Evolutionary conservation across 2,113 vertebrate genomes (phyloP), one percentile per base, ranked within the genome.

Genomic region (Lagopus leucura): DNA sequence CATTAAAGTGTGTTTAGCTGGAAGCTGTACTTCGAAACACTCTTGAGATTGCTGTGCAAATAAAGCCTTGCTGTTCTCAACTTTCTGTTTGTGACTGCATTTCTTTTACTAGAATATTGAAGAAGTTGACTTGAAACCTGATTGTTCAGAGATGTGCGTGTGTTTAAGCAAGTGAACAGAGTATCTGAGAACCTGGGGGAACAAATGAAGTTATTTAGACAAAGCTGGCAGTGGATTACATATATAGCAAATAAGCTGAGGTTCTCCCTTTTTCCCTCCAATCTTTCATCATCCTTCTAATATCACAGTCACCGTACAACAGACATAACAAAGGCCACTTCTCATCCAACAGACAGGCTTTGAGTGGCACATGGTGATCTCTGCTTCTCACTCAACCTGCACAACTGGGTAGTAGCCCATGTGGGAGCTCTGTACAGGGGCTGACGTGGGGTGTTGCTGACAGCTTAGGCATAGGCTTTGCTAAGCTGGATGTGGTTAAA

Each of bases 341-440:
- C 55, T 76, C 28, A 38, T 86, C 43, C 55, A 27, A n/a, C 27
- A 8, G 15, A 2, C 81, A 48, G 32, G 82, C 70, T 84, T 47
- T 1, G 58, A 52, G 64, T 13, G 38, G 61, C 40, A 25, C 24
- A 3, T 25, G 10, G 42, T 65, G 54, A n/a, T 76, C 75, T 58
- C 47, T 71, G 70, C 38, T 47, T 10, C 28, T 34, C 6, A 0
- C 34, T 11, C 60, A 60, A 11, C 38, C 13, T 0, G 0, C 6
- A 2, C n/a, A 48, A 13, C 67, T 78, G 52, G 25, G 70, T 8
- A 6, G 74, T 36, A 61, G 63, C 61, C 7, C 0, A 6, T 10
- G 45, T 9, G 13, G 45, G 42, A 60, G 28, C 48, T 20, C 17
- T 1, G 1, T 5, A 8, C 27, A 50, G 34, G 52, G 71, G n/a